phyloP scores from a whole-genome alignment of 2,888 invertebrate genomes.

The Stenichneumon culpator region DNA sequence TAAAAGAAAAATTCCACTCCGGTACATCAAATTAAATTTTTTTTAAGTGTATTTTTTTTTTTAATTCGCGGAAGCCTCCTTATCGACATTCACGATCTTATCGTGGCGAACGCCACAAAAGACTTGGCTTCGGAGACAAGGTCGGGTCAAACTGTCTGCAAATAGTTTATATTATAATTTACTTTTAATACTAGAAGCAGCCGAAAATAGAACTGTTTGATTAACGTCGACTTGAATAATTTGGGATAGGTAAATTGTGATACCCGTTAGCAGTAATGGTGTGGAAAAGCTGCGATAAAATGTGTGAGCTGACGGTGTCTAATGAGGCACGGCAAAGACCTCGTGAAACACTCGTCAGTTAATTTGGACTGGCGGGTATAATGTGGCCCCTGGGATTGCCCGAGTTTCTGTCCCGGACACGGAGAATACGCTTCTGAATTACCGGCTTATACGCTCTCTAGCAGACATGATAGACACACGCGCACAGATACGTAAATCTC shows the following conservation, averaged over 20 bases:
- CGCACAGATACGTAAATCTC: neutral
- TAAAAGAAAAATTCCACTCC: too few species aligned
- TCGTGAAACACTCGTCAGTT: constrained; percentile 33
- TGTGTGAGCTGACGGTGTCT: constrained; percentile 32
- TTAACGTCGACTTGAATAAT: neutral
- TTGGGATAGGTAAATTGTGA: neutral
- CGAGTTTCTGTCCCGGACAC: neutral
- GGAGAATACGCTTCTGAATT: constrained; percentile 2
- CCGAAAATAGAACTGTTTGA: neutral
- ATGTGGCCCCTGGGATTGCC: constrained; percentile 13
- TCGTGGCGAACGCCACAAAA: neutral
- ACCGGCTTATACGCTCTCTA: neutral
- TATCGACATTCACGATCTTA: neutral
- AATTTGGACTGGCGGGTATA: constrained; percentile 25
- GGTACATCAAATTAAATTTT: too few species aligned
- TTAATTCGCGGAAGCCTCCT: neutral
- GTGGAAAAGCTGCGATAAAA: constrained; percentile 19
- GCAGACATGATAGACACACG: neutral
- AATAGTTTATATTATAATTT: neutral
- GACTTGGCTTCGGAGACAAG: neutral
- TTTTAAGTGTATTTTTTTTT: too few species aligned
- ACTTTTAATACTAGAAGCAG: neutral
- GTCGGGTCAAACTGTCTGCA: constrained; percentile 1
- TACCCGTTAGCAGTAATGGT: constrained; percentile 18
- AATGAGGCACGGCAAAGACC: constrained; percentile 53